Percentiles rank a stretch among this genome's conserved stretches.
Conservation (phyloP, 2,888 invertebrate species). For the Cylindroiulus punctatus region DNA sequence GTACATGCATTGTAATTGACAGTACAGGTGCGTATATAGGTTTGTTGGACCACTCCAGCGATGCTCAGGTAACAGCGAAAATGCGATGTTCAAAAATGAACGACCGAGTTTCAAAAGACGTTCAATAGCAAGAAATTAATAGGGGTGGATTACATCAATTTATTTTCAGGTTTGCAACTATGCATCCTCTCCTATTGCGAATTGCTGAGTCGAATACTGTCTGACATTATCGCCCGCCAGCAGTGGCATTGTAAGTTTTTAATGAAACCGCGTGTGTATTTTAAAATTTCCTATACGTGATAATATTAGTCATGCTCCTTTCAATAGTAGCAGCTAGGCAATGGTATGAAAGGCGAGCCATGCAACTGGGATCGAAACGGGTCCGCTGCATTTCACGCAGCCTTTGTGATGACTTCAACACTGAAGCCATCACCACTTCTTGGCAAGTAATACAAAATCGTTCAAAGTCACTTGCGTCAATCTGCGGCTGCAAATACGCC, state of each 20-base stretch:
- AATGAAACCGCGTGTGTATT: slow-evolving; percentile 10
- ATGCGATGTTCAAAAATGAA: too few species aligned
- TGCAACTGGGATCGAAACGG: neutral
- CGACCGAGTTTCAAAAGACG: too few species aligned
- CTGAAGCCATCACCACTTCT: slow-evolving; percentile 25
- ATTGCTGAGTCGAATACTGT: too few species aligned
- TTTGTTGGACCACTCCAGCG: too few species aligned
- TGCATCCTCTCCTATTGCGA: too few species aligned
- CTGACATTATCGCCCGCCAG: neutral
- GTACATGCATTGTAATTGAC: too few species aligned
- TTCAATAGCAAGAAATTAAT: too few species aligned
- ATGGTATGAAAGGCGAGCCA: neutral
- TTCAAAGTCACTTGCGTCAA: slow-evolving; percentile 56
- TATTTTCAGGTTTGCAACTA: too few species aligned
- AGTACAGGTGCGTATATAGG: too few species aligned
- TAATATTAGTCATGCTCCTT: slow-evolving; percentile 18
- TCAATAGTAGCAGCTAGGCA: neutral
- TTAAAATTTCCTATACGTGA: slow-evolving; percentile 2
- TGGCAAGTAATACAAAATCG: slow-evolving; percentile 54
- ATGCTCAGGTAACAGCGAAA: too few species aligned
- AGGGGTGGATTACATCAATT: too few species aligned
- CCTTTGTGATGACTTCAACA: slow-evolving; percentile 48
- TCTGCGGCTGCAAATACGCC: slow-evolving; percentile 52
- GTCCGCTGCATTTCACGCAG: slow-evolving; percentile 10
- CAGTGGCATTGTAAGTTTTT: neutral